Conservation (phyloP, 2,888 invertebrate genomes). For the Napeogenes inachia region DNA sequence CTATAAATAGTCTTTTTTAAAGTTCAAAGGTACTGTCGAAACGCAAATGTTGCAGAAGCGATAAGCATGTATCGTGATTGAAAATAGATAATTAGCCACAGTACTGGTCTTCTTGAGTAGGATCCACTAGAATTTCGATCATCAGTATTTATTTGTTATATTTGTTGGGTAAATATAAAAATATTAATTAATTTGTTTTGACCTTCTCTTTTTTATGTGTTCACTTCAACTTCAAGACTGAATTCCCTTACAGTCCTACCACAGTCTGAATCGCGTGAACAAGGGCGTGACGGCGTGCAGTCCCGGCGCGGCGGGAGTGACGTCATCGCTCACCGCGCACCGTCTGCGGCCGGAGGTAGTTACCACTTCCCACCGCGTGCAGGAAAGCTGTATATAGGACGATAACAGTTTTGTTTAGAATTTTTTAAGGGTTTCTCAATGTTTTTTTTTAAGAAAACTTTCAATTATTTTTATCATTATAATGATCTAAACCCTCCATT, state of each 20-base stretch:
- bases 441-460: constrained; percentile 7
- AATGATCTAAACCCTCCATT: constrained; percentile 44
- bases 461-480: constrained; percentile 20
- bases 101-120: no score
- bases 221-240: background rate
- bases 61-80: no score
- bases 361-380: constrained; percentile 91
- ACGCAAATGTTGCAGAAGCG: no score
- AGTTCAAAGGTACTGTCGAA: no score
- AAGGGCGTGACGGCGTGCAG: constrained; percentile 81
- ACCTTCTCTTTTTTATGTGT: no score
- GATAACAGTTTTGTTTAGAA: constrained; percentile 18
- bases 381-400: constrained; percentile 92
- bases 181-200: no score
- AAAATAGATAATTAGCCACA: no score
- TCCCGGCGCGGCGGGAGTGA: constrained; percentile 74
- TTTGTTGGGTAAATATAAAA: no score
- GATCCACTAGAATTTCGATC: no score
- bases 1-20: no score
- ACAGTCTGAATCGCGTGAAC: constrained; percentile 84
- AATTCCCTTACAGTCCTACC: constrained; percentile 82
- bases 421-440: constrained; percentile 12
- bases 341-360: constrained; percentile 90
- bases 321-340: constrained; percentile 87
- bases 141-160: no score